Evolutionary conservation across 2,888 invertebrate genomes (phyloP).

Genomic region (Cyclophora punctaria): DNA sequence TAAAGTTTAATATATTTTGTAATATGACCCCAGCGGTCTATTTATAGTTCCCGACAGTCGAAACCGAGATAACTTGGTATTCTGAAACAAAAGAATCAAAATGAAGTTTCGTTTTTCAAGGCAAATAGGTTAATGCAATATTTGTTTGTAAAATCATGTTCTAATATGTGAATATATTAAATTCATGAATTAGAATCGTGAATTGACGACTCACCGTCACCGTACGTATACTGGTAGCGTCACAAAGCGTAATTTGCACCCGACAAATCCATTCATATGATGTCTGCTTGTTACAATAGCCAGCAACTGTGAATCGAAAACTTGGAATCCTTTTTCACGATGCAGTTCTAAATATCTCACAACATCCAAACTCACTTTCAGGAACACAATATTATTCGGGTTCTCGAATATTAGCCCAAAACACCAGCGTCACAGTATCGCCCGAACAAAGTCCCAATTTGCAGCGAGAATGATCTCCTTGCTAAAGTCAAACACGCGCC

Average conservation of each 20-base stretch:
- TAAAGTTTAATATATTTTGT: constrained; percentile 1
- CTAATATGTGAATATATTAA: constrained; percentile 9
- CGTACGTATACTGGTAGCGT: constrained; percentile 29
- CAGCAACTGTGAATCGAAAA: constrained; percentile 46
- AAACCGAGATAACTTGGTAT: constrained; percentile 25
- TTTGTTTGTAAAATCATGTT: constrained; percentile 31
- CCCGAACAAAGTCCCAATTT: constrained; percentile 59
- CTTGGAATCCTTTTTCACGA: constrained; percentile 60
- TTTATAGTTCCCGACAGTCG: constrained; percentile 30
- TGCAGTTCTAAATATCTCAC: constrained; percentile 22
- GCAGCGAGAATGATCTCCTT: constrained; percentile 48
- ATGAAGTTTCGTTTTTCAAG: constrained; percentile 57
- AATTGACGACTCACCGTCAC: constrained; percentile 32
- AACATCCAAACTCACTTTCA: constrained; percentile 24
- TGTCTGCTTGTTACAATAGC: constrained; percentile 32
- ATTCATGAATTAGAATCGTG: constrained; percentile 42
- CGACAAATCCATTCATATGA: constrained; percentile 36
- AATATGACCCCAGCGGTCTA: constrained; percentile 25
- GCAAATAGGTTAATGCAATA: constrained; percentile 58
- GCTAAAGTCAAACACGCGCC: constrained; percentile 61
- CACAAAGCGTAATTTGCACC: constrained; percentile 39
- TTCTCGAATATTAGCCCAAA: constrained; percentile 42
- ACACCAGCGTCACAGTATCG: constrained; percentile 38
- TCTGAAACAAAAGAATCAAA: constrained; percentile 70
- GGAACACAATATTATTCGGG: constrained; percentile 28